Base-by-base conservation (phyloP, 2,797 vertebrate species). In the Micrastur ruficollis region DNA sequence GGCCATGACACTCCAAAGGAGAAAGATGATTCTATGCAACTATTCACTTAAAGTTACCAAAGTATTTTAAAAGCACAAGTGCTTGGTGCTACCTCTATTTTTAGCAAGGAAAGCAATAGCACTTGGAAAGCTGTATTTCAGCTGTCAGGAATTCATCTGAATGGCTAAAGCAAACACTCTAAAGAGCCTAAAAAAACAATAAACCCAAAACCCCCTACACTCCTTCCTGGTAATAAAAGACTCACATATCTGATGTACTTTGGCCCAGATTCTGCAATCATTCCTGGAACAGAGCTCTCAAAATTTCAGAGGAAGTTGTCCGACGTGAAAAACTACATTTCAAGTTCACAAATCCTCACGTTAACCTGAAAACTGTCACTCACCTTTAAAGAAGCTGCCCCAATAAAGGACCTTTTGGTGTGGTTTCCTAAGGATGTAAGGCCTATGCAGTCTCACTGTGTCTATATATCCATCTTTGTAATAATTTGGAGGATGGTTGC, bases 141-240 rank as follows among this genome's bases (percentile, higher is more conserved):
- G 40, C 44, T 65, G 16, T 25, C 70, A 75, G 55, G 58, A 92
- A 52, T 68, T 68, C 49, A 3, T 55, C 34, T 87, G 59, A 87
- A 32, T 9, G 29, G 34, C 58, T 94, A 90, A 94, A 93, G 34
- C 70, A 92, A 95, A 90, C 42, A 81, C 1, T 3, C 25, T n/a
- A 44, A 47, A 61, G 58, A 81, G 67, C 14, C 74, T 91, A n/a
- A 89, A 68, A 63, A 56, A 62, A 2, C 62, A 62, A 31, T 13
- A 58, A 59, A 61, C 40, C 26, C 16, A 3, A 78, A 89, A 63
- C 5, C 40, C 46, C 66, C 62, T 71, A 0, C 86, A 11, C 53
- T 81, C 21, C 81, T 96, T 96, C 95, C 90, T 83, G 70, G 58
- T 90, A 49, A 74, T 91, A 84, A 91, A 31, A 90, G 34, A 5